Conservation (phyloP, 2,888 invertebrate species). For the Coenonympha glycerion region DNA sequence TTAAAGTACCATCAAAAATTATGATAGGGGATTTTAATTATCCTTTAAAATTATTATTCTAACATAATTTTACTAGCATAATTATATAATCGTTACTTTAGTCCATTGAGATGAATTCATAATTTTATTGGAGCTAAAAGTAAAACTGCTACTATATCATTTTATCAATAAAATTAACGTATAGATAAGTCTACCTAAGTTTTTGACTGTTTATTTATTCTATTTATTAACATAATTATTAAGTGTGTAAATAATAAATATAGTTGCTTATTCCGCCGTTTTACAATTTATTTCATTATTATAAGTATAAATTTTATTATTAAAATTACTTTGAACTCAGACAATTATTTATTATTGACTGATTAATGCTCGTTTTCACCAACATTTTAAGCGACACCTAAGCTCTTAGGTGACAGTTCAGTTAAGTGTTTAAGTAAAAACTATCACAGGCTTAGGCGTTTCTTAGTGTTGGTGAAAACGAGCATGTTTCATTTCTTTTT, state of each 20-base stretch:
- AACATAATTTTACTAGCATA: too few species aligned
- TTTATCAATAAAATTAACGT: conserved; percentile 13
- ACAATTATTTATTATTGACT: too few species aligned
- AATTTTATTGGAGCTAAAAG: background rate
- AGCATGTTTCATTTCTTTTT: background rate
- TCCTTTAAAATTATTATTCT: too few species aligned
- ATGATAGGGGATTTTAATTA: background rate
- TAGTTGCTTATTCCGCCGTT: conserved; percentile 41
- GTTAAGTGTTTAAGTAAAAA: too few species aligned
- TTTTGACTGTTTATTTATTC: conserved; percentile 66
- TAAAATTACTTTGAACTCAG: too few species aligned
- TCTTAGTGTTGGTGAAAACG: too few species aligned
- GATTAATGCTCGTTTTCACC: too few species aligned
- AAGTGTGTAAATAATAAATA: conserved; percentile 50
- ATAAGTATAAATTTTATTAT: background rate
- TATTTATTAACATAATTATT: conserved; percentile 60
- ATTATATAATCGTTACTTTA: conserved; percentile 2
- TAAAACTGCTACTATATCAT: conserved; percentile 16
- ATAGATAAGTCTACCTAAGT: conserved; percentile 37
- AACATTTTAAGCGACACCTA: too few species aligned
- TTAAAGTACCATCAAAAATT: background rate
- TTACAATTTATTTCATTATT: conserved; percentile 7
- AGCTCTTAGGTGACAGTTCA: too few species aligned
- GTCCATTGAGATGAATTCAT: conserved; percentile 17
- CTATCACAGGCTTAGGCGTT: too few species aligned